Evolutionary conservation across 2,113 vertebrate species (phyloP), one percentile per base, ranked within the genome.

Genomic region (Scolopax mira): DNA sequence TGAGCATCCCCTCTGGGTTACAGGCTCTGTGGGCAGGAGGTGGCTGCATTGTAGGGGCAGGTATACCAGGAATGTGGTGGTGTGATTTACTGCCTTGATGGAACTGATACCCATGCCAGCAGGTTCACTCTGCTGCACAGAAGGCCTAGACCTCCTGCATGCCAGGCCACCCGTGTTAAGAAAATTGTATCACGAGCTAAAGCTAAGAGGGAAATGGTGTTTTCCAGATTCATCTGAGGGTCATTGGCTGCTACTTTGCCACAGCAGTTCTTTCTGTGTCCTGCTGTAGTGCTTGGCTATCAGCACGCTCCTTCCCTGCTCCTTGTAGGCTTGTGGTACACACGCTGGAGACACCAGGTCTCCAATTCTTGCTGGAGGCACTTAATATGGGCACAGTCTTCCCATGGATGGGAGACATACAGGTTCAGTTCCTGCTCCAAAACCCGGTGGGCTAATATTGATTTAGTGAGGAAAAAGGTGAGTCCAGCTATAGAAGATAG

Each of bases 61-160:
- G 57, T 75, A 30, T 24, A 90, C 8, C 52, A 74, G 77, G 77
- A 93, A 83, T 49, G 85, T 41, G 49, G 61, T 88, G 70, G 58
- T 9, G n/a, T 93, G 90, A 83, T 91, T 78, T 86, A 79, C 52
- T 79, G 65, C 83, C 82, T 92, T 0, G 13, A 70, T 91, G 79
- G 81, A 67, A 18, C 48, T 28, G 78, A 79, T 69, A 88, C 49
- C 41, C 46, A 1, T 37, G 55, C 66, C 51, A 58, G 73, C 51
- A 84, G 41, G 41, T 62, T 86, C 42, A 11, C 6, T 48, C 7
- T 31, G 5, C 27, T 69, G 49, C 24, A 3, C 16, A 11, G 64
- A 33, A 48, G 54, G 41, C 31, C 13, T 84, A 31, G 48, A 4
- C 41, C 75, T 31, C 41, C 49, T 27, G 72, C 5, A 0, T 49